A percentile compares a stretch with the other conserved stretches of the same genome.
Evolutionary conservation across 2,888 invertebrate genomes (phyloP).

Genomic region (Hydriomena furcata): DNA sequence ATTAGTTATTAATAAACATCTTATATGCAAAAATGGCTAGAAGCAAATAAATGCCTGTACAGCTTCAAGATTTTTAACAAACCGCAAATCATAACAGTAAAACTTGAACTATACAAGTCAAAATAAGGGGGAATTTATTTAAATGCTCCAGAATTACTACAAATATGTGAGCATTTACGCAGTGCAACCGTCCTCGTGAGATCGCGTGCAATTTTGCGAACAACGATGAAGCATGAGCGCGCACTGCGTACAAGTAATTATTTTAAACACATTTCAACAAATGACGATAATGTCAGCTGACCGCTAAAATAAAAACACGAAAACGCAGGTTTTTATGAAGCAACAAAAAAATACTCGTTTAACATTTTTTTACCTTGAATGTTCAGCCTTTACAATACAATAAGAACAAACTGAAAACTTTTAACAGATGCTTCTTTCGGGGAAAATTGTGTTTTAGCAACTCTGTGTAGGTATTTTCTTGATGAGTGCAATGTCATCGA

Average conservation of each 20-base stretch:
- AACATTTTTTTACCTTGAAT: not conserved
- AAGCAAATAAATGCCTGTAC: too few relatives aligned
- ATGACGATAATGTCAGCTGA: slow-evolving; percentile 78
- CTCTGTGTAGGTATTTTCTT: too few relatives aligned
- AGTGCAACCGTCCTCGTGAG: slow-evolving; percentile 62
- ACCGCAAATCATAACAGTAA: slow-evolving; percentile 53
- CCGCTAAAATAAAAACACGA: slow-evolving; percentile 66
- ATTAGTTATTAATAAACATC: too few relatives aligned
- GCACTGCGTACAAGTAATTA: slow-evolving; percentile 75
- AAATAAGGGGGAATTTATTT: slow-evolving; percentile 53
- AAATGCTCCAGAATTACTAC: slow-evolving; percentile 66
- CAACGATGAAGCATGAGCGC: slow-evolving; percentile 67
- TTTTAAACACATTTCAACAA: slow-evolving; percentile 83
- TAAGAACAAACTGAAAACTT: slow-evolving; percentile 1
- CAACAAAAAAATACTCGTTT: slow-evolving; percentile 52
- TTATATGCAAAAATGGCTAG: too few relatives aligned
- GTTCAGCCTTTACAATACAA: slow-evolving; percentile 1
- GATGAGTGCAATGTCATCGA: too few relatives aligned
- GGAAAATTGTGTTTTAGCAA: slow-evolving; percentile 18
- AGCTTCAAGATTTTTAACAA: slow-evolving; percentile 13
- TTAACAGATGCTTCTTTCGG: slow-evolving; percentile 26
- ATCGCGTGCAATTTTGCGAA: slow-evolving; percentile 78
- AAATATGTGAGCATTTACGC: slow-evolving; percentile 81
- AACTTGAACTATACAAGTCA: slow-evolving; percentile 43
- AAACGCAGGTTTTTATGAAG: slow-evolving; percentile 47